Percentiles rank a stretch among this genome's conserved stretches.
phyloP scores from a whole-genome alignment of 2,113 vertebrate genomes.

The Connochaetes taurinus region DNA sequence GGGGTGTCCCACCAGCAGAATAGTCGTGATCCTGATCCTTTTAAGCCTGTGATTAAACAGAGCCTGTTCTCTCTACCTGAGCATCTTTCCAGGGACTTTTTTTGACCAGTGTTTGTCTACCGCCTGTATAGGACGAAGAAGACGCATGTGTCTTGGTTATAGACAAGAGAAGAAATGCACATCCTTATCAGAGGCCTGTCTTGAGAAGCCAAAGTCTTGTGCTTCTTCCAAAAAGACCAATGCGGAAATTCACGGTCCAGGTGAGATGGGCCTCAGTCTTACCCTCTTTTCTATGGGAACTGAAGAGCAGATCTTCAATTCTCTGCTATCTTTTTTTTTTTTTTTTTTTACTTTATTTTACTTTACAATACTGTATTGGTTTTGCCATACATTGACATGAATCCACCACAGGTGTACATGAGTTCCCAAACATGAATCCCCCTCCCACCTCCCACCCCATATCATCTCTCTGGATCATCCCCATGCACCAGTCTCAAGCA shows the following conservation, averaged over 20 bases:
- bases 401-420: too few relatives aligned
- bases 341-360: too few relatives aligned
- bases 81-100: not conserved
- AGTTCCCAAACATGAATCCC: too few relatives aligned
- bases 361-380: too few relatives aligned
- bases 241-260: not conserved
- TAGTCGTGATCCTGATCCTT: not conserved
- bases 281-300: not conserved
- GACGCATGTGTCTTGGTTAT: rapidly evolving
- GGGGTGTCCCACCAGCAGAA: rapidly evolving
- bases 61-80: not conserved
- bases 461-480: too few relatives aligned
- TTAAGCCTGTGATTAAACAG: not conserved
- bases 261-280: not conserved
- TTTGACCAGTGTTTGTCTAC: not conserved
- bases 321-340: not conserved
- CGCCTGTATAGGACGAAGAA: not conserved
- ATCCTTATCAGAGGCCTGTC: rapidly evolving
- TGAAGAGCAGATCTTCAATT: not conserved
- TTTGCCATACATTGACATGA: too few relatives aligned
- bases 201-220: not conserved
- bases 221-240: not conserved
- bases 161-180: not conserved
- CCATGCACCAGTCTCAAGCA: too few relatives aligned
- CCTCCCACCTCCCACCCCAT: too few relatives aligned